A percentile compares a stretch with the other conserved stretches of the same genome.
These are phyloP conservation scores for Timema podura DNA, from an alignment of 2,888 invertebrate genomes.

Conservation along the genomic window DNA sequence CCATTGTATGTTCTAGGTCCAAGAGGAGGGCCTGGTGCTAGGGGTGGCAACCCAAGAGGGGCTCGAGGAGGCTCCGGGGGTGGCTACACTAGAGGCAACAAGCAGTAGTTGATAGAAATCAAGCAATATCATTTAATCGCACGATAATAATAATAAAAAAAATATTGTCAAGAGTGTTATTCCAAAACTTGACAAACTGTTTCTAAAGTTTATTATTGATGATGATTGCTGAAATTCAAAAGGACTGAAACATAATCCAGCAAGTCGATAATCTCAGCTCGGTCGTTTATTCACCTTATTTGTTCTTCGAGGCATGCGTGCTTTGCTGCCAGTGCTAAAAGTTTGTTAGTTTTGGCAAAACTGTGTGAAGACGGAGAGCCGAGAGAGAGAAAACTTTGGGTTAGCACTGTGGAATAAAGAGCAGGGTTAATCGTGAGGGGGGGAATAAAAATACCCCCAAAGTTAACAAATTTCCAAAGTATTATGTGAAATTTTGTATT, in stretches of 20 bases:
- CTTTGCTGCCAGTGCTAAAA: too few relatives aligned
- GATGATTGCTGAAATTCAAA: too few relatives aligned
- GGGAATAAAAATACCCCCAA: slow-evolving; percentile 16
- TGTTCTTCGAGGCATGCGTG: background rate
- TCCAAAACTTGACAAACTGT: too few relatives aligned
- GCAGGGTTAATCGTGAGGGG: background rate
- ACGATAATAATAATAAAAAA: too few relatives aligned
- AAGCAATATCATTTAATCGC: background rate
- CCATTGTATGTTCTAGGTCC: too few relatives aligned
- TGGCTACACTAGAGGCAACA: slow-evolving; percentile 22
- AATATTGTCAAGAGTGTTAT: too few relatives aligned
- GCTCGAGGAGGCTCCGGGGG: too few relatives aligned
- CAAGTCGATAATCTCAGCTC: too few relatives aligned
- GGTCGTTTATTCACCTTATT: slow-evolving; percentile 18
- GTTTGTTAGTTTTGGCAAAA: background rate
- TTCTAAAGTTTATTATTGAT: too few relatives aligned
- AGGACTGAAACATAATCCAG: too few relatives aligned
- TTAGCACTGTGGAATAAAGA: background rate
- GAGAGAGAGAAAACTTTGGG: slow-evolving; percentile 15
- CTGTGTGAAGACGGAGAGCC: background rate
- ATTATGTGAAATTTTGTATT: slow-evolving; percentile 36
- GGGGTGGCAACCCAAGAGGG: too few relatives aligned
- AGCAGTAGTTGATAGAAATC: slow-evolving; percentile 20
- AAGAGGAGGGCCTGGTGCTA: too few relatives aligned
- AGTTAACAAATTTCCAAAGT: slow-evolving; percentile 23